Conservation (phyloP, 2,888 invertebrate genomes). For the Apotomis turbidana region DNA sequence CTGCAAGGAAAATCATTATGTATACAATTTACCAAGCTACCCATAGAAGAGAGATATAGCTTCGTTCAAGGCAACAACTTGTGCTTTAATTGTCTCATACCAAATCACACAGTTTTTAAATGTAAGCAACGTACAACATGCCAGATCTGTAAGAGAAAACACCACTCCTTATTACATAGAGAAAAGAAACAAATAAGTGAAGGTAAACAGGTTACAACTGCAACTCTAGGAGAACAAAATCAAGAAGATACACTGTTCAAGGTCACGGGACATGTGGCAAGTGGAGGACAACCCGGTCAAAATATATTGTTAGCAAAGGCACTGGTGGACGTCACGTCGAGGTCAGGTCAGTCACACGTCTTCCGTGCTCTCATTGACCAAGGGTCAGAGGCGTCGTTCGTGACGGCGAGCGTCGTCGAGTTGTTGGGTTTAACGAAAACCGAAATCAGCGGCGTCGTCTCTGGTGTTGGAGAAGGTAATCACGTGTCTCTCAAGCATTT, state of each 20-base stretch:
- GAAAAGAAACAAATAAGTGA: not conserved
- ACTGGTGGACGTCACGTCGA: conserved; percentile 25
- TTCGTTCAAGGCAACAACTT: conserved; percentile 11
- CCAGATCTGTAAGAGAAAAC: conserved; percentile 4
- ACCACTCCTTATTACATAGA: conserved; percentile 22
- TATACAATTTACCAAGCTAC: conserved; percentile 1
- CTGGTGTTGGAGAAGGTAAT: conserved; percentile 18
- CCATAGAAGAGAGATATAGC: conserved; percentile 5
- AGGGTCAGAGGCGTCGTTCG: conserved; percentile 33
- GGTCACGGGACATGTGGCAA: conserved; percentile 18
- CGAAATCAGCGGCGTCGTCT: conserved; percentile 22
- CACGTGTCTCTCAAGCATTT: not conserved
- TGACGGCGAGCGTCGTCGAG: conserved; percentile 18
- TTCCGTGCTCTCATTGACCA: conserved; percentile 34
- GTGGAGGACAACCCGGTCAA: conserved; percentile 17
- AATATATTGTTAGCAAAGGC: conserved; percentile 29
- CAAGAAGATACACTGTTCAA: not conserved
- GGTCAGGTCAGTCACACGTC: conserved; percentile 22
- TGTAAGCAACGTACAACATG: conserved; percentile 9
- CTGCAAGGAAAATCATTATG: conserved; percentile 16
- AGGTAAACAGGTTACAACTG: not conserved
- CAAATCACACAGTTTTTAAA: conserved; percentile 15
- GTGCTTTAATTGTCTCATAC: conserved; percentile 17
- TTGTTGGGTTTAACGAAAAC: conserved; percentile 8
- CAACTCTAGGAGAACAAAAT: not conserved